Evolutionary conservation across 2,797 vertebrate species (phyloP).

Genomic region (Anabas testudineus): DNA sequence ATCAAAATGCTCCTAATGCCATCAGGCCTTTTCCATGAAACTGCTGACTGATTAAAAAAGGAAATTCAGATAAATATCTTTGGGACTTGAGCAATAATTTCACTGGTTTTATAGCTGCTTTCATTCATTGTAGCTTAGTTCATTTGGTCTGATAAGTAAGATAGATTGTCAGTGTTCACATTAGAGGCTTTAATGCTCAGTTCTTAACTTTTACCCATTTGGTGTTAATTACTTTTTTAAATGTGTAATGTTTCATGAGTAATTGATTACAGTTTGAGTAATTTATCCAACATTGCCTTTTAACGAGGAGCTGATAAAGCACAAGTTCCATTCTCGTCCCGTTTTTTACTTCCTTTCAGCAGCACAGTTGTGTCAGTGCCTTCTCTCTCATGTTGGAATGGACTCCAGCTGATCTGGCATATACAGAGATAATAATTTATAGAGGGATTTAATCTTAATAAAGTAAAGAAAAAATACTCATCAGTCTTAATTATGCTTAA

Average conservation of each 20-base stretch:
- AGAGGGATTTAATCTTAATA: no score
- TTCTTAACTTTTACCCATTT: neutral
- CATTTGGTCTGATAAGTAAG: neutral
- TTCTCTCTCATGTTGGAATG: neutral
- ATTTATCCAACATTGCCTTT: neutral
- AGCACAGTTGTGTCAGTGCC: no score
- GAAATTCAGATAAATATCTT: neutral
- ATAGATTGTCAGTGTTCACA: neutral
- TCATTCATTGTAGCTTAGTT: neutral
- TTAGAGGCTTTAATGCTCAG: neutral
- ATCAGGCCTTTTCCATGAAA: neutral
- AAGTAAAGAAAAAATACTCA: no score
- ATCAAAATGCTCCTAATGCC: no score
- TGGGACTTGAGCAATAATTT: neutral
- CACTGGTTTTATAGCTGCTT: neutral
- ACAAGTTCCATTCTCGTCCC: neutral
- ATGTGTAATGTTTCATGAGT: neutral
- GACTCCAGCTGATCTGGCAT: neutral
- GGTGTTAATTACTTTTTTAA: no score
- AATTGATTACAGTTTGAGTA: neutral
- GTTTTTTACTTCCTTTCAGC: conserved; percentile 2
- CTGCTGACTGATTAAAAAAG: neutral
- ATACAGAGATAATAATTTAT: no score
- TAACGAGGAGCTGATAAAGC: conserved; percentile 20
- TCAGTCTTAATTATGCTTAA: no score